Percentiles rank a stretch among this genome's conserved stretches.
Conservation (phyloP, 2,888 invertebrate species). For the Eledona agricola region DNA sequence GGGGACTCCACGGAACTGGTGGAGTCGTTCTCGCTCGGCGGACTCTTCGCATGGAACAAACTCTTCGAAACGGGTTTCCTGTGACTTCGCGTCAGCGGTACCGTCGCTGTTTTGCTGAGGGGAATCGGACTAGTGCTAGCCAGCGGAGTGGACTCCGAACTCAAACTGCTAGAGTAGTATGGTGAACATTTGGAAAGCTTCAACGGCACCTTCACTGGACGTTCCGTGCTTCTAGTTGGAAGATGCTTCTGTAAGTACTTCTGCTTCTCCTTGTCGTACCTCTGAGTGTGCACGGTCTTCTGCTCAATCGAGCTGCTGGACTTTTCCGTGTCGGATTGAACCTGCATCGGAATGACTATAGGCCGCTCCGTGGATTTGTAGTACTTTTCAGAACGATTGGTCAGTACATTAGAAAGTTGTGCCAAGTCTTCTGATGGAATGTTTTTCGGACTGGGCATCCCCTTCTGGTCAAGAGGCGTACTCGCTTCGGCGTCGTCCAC, state of each 20-base stretch:
- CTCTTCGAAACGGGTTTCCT: slow-evolving; percentile 67
- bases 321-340: slow-evolving; percentile 62
- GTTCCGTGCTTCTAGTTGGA: slow-evolving; percentile 56
- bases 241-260: slow-evolving; percentile 56
- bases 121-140: slow-evolving; percentile 68
- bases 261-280: slow-evolving; percentile 59
- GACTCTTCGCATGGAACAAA: slow-evolving; percentile 72
- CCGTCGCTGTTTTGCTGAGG: slow-evolving; percentile 68
- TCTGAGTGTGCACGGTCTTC: slow-evolving; percentile 57
- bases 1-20: slow-evolving; percentile 78
- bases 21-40: slow-evolving; percentile 79
- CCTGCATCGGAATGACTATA: slow-evolving; percentile 64
- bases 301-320: slow-evolving; percentile 66
- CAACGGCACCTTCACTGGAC: slow-evolving; percentile 62
- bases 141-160: slow-evolving; percentile 78
- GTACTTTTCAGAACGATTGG: slow-evolving; percentile 44
- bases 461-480: slow-evolving; percentile 48
- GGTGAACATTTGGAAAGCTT: slow-evolving; percentile 76
- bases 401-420: slow-evolving; percentile 42
- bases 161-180: slow-evolving; percentile 78
- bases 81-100: slow-evolving; percentile 59
- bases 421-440: slow-evolving; percentile 59
- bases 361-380: slow-evolving; percentile 66
- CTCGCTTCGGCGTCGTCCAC: slow-evolving; percentile 57
- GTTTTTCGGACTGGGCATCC: slow-evolving; percentile 57